Base-by-base conservation (phyloP, 1,140 invertebrate genomes). In the Rhagoletis pomonella region DNA sequence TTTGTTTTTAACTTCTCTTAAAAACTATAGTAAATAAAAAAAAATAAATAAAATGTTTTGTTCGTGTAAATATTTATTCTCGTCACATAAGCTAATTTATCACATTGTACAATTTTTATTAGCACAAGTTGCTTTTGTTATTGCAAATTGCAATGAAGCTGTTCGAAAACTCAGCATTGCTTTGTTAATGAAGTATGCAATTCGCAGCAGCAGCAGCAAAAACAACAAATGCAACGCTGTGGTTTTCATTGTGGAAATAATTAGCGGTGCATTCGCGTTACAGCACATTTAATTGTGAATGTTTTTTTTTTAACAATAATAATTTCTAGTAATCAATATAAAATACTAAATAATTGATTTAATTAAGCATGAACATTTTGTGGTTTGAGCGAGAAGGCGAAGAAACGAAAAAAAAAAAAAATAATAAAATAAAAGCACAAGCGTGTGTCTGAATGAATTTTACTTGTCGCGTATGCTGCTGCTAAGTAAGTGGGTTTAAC, bases 341-440 rank as follows among this genome's bases (percentile, higher is more conserved):
- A 81, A 29, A 81, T 58, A 55, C 73, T 81, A 81, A 81, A 50
- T 81, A 81, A 81, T 81, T 50, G 47, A 81, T 81, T 81, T 81
- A 81, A 81, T 81, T 81, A 55, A 81, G 73, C 73, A 47, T 81
- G 73, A 81, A 81, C 47, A 19, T 29, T 55, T 10, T 55, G 44
- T 55, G 17, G 73, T 50, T 77, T 47, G 17, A 81, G 73, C 73
- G 17, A 7, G 44, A 55, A 29, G 17, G 44, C 5, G 44, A 50
- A 50, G 47, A 77, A 69, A 39, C 7, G 65, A 42, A 73, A n/a
- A 17, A 62, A 62, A 62, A 5, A 55, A 62, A 47, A 73, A 73
- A 5, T 19, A 29, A 29, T 29, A 29, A 29, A 29, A 29, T 29
- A 29, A 29, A 29, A 29, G 29, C 42, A 44, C n/a, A 81, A n/a